Conservation (phyloP, 2,888 invertebrate species). For the Eustalomyia histrio region DNA sequence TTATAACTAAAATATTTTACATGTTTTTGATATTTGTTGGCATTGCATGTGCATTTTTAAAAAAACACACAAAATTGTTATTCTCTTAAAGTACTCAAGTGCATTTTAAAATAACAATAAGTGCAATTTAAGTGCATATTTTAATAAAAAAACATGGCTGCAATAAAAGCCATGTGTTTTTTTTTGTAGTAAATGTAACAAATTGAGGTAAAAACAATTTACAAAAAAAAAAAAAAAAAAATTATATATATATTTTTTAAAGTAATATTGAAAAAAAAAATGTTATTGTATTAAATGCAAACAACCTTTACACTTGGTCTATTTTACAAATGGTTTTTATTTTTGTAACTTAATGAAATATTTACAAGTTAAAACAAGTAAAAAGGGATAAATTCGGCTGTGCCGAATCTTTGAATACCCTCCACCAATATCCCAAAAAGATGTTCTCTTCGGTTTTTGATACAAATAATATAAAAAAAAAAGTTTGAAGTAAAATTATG, state of each 20-base stretch:
- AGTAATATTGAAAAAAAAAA: background rate
- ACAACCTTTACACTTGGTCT: background rate
- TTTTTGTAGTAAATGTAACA: background rate
- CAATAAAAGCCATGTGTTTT: constrained; percentile 3
- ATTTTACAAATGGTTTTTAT: background rate
- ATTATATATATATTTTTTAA: background rate
- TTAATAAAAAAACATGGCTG: background rate
- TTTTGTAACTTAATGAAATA: background rate
- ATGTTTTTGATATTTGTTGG: constrained; percentile 1
- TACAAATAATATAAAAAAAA: too few relatives aligned
- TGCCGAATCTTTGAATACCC: too few relatives aligned
- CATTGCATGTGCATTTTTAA: background rate
- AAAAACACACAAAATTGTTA: background rate
- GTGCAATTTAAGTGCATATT: constrained; percentile 6
- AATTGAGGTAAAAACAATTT: background rate
- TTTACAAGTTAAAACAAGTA: too few relatives aligned
- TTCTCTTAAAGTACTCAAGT: background rate
- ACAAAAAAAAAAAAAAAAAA: background rate
- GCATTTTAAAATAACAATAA: background rate
- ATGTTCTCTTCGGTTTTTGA: too few relatives aligned
- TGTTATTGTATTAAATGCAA: background rate
- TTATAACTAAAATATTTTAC: background rate
- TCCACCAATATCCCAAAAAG: too few relatives aligned
- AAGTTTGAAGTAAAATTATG: too few relatives aligned
- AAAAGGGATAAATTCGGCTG: too few relatives aligned